These are phyloP conservation scores for Taxidea taxus DNA, from an alignment of 2,113 vertebrate genomes.

Conservation along the genomic window DNA sequence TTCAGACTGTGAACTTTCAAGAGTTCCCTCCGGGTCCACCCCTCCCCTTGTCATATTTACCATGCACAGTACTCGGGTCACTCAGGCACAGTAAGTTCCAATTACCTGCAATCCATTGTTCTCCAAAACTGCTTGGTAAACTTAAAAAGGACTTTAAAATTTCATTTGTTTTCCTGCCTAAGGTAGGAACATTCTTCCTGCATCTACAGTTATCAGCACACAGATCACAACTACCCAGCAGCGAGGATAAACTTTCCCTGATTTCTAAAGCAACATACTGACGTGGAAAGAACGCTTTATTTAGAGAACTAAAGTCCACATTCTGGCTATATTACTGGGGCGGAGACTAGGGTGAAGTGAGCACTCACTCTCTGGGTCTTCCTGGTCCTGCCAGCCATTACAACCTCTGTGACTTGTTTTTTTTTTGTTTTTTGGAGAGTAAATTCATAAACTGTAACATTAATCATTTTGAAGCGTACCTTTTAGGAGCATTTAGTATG, in stretches of 20 bases:
- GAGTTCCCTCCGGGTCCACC: not conserved
- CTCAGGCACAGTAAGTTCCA: not conserved
- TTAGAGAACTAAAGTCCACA: not conserved
- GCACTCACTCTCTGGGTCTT: not conserved
- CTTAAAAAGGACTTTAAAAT: not conserved
- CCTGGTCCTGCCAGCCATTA: not conserved
- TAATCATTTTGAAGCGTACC: not conserved
- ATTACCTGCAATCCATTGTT: not conserved
- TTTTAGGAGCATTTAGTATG: not conserved
- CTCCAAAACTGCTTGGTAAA: not conserved
- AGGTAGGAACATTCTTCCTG: not conserved
- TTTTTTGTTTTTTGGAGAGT: not conserved
- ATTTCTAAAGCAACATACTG: not conserved
- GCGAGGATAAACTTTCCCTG: not conserved
- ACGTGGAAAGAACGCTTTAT: not conserved
- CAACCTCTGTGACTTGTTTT: not conserved
- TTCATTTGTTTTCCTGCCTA: constrained; percentile 1
- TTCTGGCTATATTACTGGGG: not conserved
- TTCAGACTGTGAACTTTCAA: not conserved
- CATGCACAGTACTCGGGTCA: not conserved
- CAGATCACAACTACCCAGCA: not conserved
- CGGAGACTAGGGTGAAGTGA: not conserved
- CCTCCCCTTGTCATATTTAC: not conserved
- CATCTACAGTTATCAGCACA: not conserved
- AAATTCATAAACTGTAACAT: not conserved